Conservation (phyloP, 2,888 invertebrate species). For the Drosophila tripunctata region DNA sequence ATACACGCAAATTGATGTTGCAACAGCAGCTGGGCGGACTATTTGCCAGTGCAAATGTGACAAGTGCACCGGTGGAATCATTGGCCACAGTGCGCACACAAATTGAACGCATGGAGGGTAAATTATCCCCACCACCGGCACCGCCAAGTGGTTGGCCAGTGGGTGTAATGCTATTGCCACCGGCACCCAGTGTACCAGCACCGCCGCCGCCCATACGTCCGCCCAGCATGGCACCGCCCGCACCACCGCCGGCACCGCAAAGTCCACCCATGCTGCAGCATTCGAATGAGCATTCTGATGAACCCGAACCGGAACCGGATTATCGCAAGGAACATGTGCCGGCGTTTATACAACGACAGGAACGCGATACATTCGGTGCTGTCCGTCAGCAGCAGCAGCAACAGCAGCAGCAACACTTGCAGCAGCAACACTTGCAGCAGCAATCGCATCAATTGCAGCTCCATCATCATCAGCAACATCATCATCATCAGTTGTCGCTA, state of each 20-base stretch:
- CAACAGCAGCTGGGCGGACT: constrained; percentile 92
- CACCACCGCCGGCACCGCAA: constrained; percentile 88
- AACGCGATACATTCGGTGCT: constrained; percentile 90
- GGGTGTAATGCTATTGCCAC: constrained; percentile 86
- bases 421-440: constrained; percentile 27
- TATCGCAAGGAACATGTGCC: constrained; percentile 83
- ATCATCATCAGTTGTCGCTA: constrained; percentile 32
- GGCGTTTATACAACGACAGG: constrained; percentile 88
- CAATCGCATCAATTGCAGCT: constrained; percentile 26
- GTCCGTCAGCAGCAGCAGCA: constrained; percentile 86
- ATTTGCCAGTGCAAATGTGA: constrained; percentile 63
- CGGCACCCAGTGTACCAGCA: constrained; percentile 86
- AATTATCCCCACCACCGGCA: constrained; percentile 85
- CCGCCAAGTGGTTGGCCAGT: constrained; percentile 86
- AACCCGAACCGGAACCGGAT: constrained; percentile 63
- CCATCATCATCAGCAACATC: constrained; percentile 31
- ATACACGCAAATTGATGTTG: constrained; percentile 92
- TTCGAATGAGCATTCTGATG: constrained; percentile 15
- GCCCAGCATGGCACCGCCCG: constrained; percentile 85
- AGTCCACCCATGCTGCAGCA: constrained; percentile 84
- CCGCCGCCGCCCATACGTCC: constrained; percentile 87
- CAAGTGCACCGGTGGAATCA: constrained; percentile 26
- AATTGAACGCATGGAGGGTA: constrained; percentile 87
- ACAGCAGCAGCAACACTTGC: constrained; percentile 32
- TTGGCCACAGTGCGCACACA: constrained; percentile 85